Percentiles rank a stretch among this genome's conserved stretches.
These are phyloP conservation scores for Oryzias woworae DNA, from an alignment of 2,113 vertebrate genomes.

Conservation along the genomic window DNA sequence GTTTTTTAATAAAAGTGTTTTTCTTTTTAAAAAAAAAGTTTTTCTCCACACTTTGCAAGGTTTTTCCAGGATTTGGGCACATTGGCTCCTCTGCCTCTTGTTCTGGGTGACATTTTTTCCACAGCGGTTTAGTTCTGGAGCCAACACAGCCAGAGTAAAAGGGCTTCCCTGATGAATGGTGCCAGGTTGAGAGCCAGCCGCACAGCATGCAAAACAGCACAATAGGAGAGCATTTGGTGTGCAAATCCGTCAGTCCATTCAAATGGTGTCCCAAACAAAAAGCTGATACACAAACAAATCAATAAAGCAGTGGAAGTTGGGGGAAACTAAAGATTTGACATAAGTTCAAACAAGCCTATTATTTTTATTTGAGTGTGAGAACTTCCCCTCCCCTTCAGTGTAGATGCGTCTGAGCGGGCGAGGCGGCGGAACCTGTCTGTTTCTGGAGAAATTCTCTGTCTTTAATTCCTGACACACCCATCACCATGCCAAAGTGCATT, in stretches of 20 bases:
- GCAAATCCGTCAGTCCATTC: constrained; percentile 76
- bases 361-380: constrained; percentile 8
- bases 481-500: constrained; percentile 47
- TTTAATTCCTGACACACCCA: constrained; percentile 70
- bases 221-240: constrained; percentile 78
- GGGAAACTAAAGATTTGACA: constrained; percentile 4
- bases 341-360: not conserved
- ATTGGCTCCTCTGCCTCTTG: not conserved
- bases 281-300: constrained; percentile 63
- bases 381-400: not conserved
- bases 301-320: constrained; percentile 18
- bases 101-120: constrained; percentile 13
- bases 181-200: constrained; percentile 50
- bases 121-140: constrained; percentile 34
- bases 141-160: constrained; percentile 37
- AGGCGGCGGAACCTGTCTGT: constrained; percentile 62
- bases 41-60: not conserved
- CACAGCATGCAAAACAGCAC: constrained; percentile 74
- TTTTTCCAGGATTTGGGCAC: constrained; percentile 10
- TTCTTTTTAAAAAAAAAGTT: too few species aligned
- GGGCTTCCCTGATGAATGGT: constrained; percentile 55
- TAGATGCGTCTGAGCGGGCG: constrained; percentile 19
- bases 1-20: too few species aligned
- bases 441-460: constrained; percentile 56
- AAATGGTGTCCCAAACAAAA: constrained; percentile 61